Percentiles rank a stretch among this genome's conserved stretches.
phyloP scores from a whole-genome alignment of 2,888 invertebrate species.

The Rutpela maculata region DNA sequence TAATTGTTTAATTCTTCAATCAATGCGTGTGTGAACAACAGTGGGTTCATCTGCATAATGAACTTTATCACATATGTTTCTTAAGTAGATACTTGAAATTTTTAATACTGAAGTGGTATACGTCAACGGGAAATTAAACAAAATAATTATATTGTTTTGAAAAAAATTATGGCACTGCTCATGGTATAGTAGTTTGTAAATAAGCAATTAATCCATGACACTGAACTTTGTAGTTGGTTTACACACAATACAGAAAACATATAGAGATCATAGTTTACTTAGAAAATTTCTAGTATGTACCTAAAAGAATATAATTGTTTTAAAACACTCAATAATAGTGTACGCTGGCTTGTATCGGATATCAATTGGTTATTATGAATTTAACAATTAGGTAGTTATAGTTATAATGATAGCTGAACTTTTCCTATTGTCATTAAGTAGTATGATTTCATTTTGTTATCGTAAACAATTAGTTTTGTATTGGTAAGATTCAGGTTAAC shows the following conservation, averaged over 20 bases:
- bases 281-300: not conserved
- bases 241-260: not conserved
- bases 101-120: not conserved
- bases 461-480: too few species aligned
- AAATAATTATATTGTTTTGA: not conserved
- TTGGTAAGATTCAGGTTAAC: too few species aligned
- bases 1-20: too few species aligned
- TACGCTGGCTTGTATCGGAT: too few species aligned
- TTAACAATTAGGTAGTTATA: too few species aligned
- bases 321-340: too few species aligned
- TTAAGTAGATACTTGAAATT: not conserved
- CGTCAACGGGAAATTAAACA: not conserved
- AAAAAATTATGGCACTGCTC: not conserved
- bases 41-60: not conserved
- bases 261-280: not conserved
- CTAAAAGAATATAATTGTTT: too few species aligned
- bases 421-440: too few species aligned
- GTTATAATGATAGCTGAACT: too few species aligned
- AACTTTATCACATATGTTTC: not conserved
- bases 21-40: not conserved
- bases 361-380: too few species aligned
- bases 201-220: not conserved
- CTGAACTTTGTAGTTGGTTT: conserved; percentile 3
- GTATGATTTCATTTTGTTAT: too few species aligned
- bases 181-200: not conserved